Base-by-base conservation (phyloP, 2,888 invertebrate genomes). In the Campoletis raptor region DNA sequence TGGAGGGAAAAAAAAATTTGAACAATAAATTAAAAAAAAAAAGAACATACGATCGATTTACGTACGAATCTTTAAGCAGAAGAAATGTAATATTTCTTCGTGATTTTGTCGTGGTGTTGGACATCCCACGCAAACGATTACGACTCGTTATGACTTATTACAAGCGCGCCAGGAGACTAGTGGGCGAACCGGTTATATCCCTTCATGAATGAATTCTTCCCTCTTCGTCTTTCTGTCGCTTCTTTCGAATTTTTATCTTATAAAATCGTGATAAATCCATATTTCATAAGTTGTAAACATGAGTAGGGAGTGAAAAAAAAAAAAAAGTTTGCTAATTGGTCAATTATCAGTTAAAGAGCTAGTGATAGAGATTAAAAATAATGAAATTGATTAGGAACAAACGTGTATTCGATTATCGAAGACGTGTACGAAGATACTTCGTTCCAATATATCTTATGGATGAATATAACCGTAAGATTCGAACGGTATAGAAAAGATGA, bases 61-160 rank as follows among this genome's bases (percentile, higher is more conserved):
- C 24, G 57, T 12, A 57, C 57, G 54, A 77, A 73, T 42, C 64
- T 66, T 66, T 24, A 21, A 40, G 72, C 18, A 24, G 40, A 18
- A 72, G 52, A 37, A 81, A 61, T 76, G 61, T 82, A 76, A 57
- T 76, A 69, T 82, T 73, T 30, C 48, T 76, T 24, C 67, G 48
- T 64, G 70, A 69, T 54, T 52, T 81, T 82, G 73, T 74, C 77
- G 67, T 67, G 69, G 81, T 86, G 69, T 78, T 61, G 70, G 12
- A 57, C 84, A 42, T 85, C 86, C 86, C 86, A 84, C 86, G 84
- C 84, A 57, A 70, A 48, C 79, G 84, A 87, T 87, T 87, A 87
- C 82, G 86, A 87, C 81, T 87, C 84, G 81, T 87, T 87, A 85
- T 87, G 84, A 87, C 86, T 87, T 87, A 84, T 87, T 84, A 87